phyloP scores from a whole-genome alignment of 1,140 invertebrate genomes.

The Charaxes varanes region DNA sequence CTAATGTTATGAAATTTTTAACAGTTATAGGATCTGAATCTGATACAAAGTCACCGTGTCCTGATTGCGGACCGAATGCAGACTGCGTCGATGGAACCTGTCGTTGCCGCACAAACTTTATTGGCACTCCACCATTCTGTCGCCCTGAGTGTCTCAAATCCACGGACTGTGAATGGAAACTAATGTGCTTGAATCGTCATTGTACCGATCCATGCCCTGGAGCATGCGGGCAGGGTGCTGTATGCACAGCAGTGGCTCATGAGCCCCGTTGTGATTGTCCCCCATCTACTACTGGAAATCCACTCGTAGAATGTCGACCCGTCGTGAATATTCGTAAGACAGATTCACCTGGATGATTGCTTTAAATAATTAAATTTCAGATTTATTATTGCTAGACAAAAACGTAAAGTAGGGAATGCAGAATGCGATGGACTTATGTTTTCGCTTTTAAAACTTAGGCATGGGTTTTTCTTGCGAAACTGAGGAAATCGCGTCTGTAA shows the following conservation, averaged over 20 bases:
- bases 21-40: constrained; percentile 69
- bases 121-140: constrained; percentile 81
- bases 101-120: constrained; percentile 77
- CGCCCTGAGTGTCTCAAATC: constrained; percentile 81
- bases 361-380: constrained; percentile 27
- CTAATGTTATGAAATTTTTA: too few species aligned
- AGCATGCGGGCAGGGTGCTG: constrained; percentile 80
- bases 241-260: constrained; percentile 83
- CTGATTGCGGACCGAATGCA: constrained; percentile 79
- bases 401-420: constrained; percentile 10
- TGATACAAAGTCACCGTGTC: constrained; percentile 76
- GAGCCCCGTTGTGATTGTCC: constrained; percentile 86
- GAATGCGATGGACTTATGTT: constrained; percentile 34
- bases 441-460: constrained; percentile 70
- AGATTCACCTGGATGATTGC: constrained; percentile 58
- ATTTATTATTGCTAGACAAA: constrained; percentile 25
- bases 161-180: constrained; percentile 79
- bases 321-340: constrained; percentile 62
- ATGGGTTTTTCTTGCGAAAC: constrained; percentile 67
- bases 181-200: constrained; percentile 81
- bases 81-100: constrained; percentile 77
- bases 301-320: constrained; percentile 75
- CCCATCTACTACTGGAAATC: constrained; percentile 73
- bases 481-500: constrained; percentile 29
- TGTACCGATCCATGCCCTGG: constrained; percentile 85